Base-by-base conservation (phyloP, 2,797 vertebrate species). In the Philypnodon macrostomus region DNA sequence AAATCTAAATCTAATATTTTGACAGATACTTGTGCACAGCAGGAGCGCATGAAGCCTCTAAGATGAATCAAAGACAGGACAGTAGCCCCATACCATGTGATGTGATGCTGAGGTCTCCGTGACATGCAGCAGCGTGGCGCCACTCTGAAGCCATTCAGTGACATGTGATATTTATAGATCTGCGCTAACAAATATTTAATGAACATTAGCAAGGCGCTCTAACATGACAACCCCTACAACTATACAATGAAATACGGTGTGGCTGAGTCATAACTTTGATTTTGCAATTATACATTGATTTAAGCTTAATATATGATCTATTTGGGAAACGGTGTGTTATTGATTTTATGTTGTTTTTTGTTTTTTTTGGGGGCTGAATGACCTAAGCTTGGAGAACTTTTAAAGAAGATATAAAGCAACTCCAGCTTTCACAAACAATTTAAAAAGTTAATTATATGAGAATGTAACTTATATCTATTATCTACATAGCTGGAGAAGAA, bases 171-270 rank as follows among this genome's bases (percentile, higher is more conserved):
- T 89, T 90, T 89, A 88, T 89, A 88, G 87, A 89, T 86, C 83
- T 75, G 67, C 73, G 72, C 85, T 89, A 84, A 91, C 86, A 90
- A 89, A 90, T 90, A 90, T 91, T 91, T 89, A 88, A 90, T 91
- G 87, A 90, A 88, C 85, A 87, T 88, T 87, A 83, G 79, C 79
- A 73, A 80, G 75, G 75, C 82, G 63, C 75, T 79, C 70, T 40
- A 75, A 69, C 71, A 75, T 78, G 69, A 64, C 65, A 76, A 59
- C 23, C 64, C 40, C 67, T 58, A 40, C 54, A 63, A 71, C 73
- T 73, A 73, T 26, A 75, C 73, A 45, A 64, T n/a, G n/a, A 6
- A 15, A 10, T 46, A 11, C 52, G 36, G 24, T 62, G 49, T 7
- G 48, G 49, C 56, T 53, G 14, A 59, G 69, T 37, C 18, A 16